Evolutionary conservation across 2,888 invertebrate species (phyloP), one percentile per base, ranked within the genome.

Genomic region (Spodoptera picta): DNA sequence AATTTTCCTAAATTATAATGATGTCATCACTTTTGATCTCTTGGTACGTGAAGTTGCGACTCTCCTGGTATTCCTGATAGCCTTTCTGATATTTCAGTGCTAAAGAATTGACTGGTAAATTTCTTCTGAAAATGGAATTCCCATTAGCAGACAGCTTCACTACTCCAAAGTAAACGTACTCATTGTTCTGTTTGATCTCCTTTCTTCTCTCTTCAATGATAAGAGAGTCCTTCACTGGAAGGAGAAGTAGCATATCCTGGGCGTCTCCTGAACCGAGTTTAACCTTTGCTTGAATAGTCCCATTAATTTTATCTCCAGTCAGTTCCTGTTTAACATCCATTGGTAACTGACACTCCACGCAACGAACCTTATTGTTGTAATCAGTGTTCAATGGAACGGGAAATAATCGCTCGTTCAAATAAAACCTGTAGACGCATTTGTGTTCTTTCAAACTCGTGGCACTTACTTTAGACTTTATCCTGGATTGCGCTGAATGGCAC

Each of bases 341-440:
- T 19, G 95, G 95, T 19, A 95, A 85, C 50, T 91, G 88, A 59
- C 96, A 96, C 73, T 95, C 91, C 0, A 90, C 88, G 73, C 95
- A 95, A 31, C 95, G 83, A 11, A 95, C 92, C 43, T 83, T 90
- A 9, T 94, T 91, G 41, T 90, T 87, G 44, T 89, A 85, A 60
- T 95, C 95, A 10, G 86, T 81, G 48, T 91, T 92, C 11, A 95
- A 69, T 0, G 95, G 94, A 14, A 95, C 94, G 0, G 96, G 95
- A 69, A 96, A 95, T 11, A 96, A 82, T 55, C 96, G 86, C 5
- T 96, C 95, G 66, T 96, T 96, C 12, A 96, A 83, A 77, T 93
- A 90, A 69, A 95, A 96, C 54, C 95, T 92, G 68, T 96, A 95
- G 0, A 95, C 84, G 57, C 96, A 96, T 73, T 90, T 91, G 69